Percentiles rank a stretch among this genome's conserved stretches.
These are phyloP conservation scores for Eurytoma adleriae DNA, from an alignment of 2,888 invertebrate species.

Conservation along the genomic window DNA sequence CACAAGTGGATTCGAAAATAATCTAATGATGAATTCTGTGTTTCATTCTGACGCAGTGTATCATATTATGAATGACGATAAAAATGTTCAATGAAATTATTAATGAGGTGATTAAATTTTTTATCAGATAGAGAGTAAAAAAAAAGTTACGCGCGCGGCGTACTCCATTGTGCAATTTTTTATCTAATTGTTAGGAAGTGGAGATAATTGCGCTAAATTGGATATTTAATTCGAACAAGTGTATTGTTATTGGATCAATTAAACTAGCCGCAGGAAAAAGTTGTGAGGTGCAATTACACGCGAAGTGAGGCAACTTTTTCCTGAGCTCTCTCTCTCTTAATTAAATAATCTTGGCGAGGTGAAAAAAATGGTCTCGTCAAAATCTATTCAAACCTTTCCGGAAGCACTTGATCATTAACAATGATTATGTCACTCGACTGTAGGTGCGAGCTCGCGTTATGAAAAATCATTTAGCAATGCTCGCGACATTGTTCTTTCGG, in stretches of 20 bases:
- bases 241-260: slow-evolving; percentile 41
- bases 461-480: too few relatives aligned
- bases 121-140: background rate
- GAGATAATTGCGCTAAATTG: slow-evolving; percentile 6
- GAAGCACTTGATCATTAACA: too few relatives aligned
- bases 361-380: background rate
- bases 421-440: too few relatives aligned
- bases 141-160: too few relatives aligned
- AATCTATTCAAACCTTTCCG: too few relatives aligned
- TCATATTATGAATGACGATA: too few relatives aligned
- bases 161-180: background rate
- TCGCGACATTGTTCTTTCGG: too few relatives aligned
- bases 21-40: too few relatives aligned
- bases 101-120: background rate
- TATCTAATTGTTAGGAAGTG: slow-evolving; percentile 9
- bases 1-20: background rate
- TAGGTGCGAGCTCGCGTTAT: too few relatives aligned
- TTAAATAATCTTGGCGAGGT: slow-evolving; percentile 14
- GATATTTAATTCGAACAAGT: slow-evolving; percentile 37
- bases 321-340: slow-evolving; percentile 10
- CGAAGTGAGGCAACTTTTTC: slow-evolving; percentile 33
- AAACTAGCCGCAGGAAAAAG: slow-evolving; percentile 11
- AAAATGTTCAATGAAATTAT: background rate
- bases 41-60: too few relatives aligned
- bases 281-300: slow-evolving; percentile 21